Percentiles rank a stretch among this genome's conserved stretches.
These are phyloP conservation scores for Corvus cornix DNA, from an alignment of 2,113 vertebrate species.

Conservation along the genomic window DNA sequence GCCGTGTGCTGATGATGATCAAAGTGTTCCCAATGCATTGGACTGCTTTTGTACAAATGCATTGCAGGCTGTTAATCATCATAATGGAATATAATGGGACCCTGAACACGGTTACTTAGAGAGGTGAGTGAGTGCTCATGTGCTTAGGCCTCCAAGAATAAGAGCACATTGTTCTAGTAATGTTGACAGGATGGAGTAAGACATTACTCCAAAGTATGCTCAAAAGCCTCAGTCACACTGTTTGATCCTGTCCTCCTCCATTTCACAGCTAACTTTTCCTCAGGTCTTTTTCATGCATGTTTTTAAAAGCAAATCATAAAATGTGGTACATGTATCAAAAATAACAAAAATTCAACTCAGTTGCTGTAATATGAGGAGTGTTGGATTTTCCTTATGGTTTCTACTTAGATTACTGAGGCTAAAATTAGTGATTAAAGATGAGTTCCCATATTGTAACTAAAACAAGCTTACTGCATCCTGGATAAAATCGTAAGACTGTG, in stretches of 20 bases:
- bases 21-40: not conserved
- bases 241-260: not conserved
- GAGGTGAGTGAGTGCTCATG: not conserved
- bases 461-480: not conserved
- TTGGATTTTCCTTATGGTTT: not conserved
- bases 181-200: not conserved
- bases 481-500: not conserved
- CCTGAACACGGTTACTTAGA: not conserved
- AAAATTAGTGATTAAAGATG: slow-evolving; percentile 2
- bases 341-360: not conserved
- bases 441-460: not conserved
- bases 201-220: not conserved
- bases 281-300: not conserved
- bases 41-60: not conserved
- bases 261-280: not conserved
- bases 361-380: not conserved
- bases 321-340: not conserved
- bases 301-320: not conserved
- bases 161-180: not conserved
- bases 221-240: not conserved
- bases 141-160: not conserved
- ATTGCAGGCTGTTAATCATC: not conserved
- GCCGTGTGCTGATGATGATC: not conserved
- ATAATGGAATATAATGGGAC: not conserved
- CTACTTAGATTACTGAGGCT: not conserved